phyloP scores from a whole-genome alignment of 2,797 vertebrate species.

The Corythornis leucogaster region DNA sequence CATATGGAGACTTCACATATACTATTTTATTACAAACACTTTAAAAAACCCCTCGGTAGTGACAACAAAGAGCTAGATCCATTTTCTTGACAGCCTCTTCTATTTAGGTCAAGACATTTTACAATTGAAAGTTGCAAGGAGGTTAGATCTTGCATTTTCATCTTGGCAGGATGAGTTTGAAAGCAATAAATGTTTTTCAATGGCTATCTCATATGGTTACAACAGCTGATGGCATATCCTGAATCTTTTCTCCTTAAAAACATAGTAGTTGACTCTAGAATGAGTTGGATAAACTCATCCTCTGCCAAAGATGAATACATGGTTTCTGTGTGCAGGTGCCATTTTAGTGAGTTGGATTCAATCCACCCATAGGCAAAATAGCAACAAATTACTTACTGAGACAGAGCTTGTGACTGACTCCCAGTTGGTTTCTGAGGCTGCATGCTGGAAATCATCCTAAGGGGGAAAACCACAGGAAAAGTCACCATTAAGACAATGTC shows the following conservation, averaged over 20 bases:
- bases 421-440: slow-evolving; percentile 88
- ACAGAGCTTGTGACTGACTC: slow-evolving; percentile 87
- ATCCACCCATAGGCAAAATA: not conserved
- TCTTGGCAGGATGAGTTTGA: not conserved
- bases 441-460: slow-evolving; percentile 86
- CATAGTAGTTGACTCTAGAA: not conserved
- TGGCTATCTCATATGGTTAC: not conserved
- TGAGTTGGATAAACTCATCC: not conserved
- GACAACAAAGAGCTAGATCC: not conserved
- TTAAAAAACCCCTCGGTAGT: not conserved
- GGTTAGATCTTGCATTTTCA: not conserved
- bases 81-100: not conserved
- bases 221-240: not conserved
- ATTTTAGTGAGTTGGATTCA: not conserved
- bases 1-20: not conserved
- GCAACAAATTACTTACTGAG: slow-evolving; percentile 83
- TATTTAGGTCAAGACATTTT: not conserved
- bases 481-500: not conserved
- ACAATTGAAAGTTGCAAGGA: not conserved
- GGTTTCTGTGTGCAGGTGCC: not conserved
- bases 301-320: not conserved
- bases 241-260: not conserved
- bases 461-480: slow-evolving; percentile 49
- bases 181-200: slow-evolving; percentile 20
- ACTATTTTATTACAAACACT: not conserved